These are phyloP conservation scores for Acanthiza pusilla DNA, from an alignment of 2,797 vertebrate species.

Conservation along the genomic window DNA sequence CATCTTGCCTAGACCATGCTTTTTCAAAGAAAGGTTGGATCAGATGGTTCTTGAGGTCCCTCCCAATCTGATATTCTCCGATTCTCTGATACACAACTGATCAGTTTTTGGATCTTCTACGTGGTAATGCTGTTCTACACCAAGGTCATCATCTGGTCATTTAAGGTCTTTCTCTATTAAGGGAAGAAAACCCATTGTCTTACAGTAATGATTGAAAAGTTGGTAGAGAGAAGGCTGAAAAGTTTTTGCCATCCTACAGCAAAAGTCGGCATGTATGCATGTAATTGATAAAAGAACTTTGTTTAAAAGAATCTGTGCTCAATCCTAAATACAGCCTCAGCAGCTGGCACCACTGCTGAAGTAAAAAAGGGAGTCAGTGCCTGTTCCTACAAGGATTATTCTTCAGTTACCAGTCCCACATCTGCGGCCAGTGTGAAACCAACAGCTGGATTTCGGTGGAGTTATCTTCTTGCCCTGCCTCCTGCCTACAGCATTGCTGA, in stretches of 20 bases:
- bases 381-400: neutral
- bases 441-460: neutral
- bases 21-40: too few species aligned
- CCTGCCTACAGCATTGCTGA: neutral
- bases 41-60: neutral
- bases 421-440: neutral
- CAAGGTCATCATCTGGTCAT: neutral
- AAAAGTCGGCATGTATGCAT: neutral
- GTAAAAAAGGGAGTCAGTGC: neutral
- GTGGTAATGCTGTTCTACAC: neutral
- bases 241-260: neutral
- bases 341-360: neutral
- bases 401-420: neutral
- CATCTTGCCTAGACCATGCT: neutral
- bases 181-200: rapidly evolving
- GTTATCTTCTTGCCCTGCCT: neutral
- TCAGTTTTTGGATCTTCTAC: neutral
- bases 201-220: neutral
- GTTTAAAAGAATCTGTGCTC: neutral
- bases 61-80: neutral
- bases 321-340: neutral
- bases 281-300: neutral
- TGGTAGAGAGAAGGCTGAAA: neutral
- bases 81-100: neutral
- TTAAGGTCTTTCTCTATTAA: neutral